These are phyloP conservation scores for Mylabris sibirica DNA, from an alignment of 2,888 invertebrate species.

Conservation along the genomic window DNA sequence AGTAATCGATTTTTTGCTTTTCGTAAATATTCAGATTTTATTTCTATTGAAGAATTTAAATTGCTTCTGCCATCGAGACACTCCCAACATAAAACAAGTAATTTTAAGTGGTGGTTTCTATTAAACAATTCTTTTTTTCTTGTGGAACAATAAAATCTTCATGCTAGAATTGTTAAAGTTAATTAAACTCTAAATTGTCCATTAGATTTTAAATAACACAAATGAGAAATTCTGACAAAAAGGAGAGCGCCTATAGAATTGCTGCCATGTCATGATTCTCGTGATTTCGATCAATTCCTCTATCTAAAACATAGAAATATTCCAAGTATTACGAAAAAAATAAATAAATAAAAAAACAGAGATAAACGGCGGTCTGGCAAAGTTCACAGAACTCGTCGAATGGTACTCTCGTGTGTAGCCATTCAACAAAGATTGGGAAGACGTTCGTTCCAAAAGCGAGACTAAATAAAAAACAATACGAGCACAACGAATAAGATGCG, in stretches of 20 bases:
- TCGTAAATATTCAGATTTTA: neutral
- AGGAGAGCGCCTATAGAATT: neutral
- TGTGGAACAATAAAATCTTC: neutral
- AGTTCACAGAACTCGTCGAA: neutral
- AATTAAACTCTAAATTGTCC: neutral
- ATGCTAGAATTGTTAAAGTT: neutral
- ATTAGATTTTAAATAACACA: neutral
- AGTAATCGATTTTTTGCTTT: neutral
- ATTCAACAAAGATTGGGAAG: neutral
- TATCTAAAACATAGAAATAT: neutral
- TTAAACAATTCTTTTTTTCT: neutral
- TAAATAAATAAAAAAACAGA: too few species aligned
- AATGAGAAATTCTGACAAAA: neutral
- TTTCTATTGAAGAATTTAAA: neutral
- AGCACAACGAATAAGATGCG: neutral
- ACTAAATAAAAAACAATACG: neutral
- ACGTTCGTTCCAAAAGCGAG: neutral
- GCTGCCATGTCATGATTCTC: neutral
- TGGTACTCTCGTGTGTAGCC: neutral
- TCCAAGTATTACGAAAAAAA: neutral
- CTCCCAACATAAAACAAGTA: neutral
- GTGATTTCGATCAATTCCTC: neutral
- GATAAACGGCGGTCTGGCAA: conserved; percentile 2
- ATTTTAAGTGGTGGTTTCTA: neutral
- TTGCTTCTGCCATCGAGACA: neutral